Base-by-base conservation (phyloP, 2,888 invertebrate species). In the Cyclophora albipunctata region DNA sequence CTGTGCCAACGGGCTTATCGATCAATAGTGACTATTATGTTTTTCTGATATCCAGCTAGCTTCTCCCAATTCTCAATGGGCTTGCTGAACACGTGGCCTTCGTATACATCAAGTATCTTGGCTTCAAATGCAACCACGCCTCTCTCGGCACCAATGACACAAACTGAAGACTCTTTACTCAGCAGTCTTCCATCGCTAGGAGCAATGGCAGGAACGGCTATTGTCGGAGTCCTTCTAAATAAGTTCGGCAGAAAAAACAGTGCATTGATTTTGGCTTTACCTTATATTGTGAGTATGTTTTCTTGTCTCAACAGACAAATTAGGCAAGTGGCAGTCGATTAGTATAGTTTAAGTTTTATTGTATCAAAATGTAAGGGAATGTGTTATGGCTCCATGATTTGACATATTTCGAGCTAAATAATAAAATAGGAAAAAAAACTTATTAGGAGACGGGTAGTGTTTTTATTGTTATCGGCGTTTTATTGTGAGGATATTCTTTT, bases 171-270 rank as follows among this genome's bases (percentile, higher is more conserved):
- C 2, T 90, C 91, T 0, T 82, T 92, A 76, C 66, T 92, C 4
- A 90, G 90, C 0, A 91, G 90, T 42, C 67, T 90, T 2, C 85
- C 91, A 0, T 89, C 90, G 7, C 60, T 92, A 6, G 90, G 91
- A 2, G 91, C 90, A 0, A 78, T 91, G 57, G 3, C 85, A 0
- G 86, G 87, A 0, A 86, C 90, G 0, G 82, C 87, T 0, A 44
- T 89, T 0, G 81, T 82, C 50, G 90, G 91, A 0, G 44, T 71
- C 0, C 42, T 90, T 2, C 79, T 90, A 0, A 85, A 91, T 53
- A 78, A 58, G 5, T 69, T 90, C 35, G 92, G 92, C 0, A 81
- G 92, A 40, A 90, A 90, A 64, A 73, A 76, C 34, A 86, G 90
- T 0, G 90, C 91, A 0, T 74, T 91, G 45, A 46, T 90, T 0